Evolutionary conservation across 2,113 vertebrate species (phyloP).

Genomic region (Apistogramma diplotaenia): DNA sequence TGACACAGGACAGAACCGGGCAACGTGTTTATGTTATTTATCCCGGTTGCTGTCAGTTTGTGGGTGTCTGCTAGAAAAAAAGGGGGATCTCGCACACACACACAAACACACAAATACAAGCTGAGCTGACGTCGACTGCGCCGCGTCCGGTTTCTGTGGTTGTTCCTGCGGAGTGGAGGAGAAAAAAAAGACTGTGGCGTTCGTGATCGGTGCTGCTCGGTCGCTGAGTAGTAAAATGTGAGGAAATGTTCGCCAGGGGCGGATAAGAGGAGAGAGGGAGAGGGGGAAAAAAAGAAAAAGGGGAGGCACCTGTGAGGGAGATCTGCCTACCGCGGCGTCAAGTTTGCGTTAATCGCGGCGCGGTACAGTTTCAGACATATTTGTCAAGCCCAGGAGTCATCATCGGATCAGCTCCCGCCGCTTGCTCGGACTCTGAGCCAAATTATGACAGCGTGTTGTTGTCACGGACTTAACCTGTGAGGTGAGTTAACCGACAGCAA

Average conservation of each 20-base stretch:
- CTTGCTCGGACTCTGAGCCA: neutral
- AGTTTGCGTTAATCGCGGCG: slow-evolving; percentile 44
- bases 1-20: neutral
- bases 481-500: slow-evolving; percentile 44
- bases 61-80: neutral
- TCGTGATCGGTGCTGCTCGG: neutral
- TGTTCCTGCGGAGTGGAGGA: slow-evolving; percentile 3
- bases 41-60: slow-evolving; percentile 19
- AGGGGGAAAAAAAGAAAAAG: neutral
- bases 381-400: slow-evolving; percentile 36
- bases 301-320: slow-evolving; percentile 59
- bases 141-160: slow-evolving; percentile 50
- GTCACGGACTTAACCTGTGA: slow-evolving; percentile 29
- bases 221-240: slow-evolving; percentile 5
- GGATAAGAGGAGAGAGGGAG: neutral
- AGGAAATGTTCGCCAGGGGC: slow-evolving; percentile 7
- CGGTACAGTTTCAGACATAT: slow-evolving; percentile 46
- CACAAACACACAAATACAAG: neutral
- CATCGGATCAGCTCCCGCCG: slow-evolving; percentile 36
- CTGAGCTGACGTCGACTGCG: slow-evolving; percentile 66
- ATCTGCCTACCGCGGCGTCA: slow-evolving; percentile 44
- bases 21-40: neutral
- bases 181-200: neutral
- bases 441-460: slow-evolving; percentile 34
- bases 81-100: neutral